A percentile compares a stretch with the other conserved stretches of the same genome.
Conservation (phyloP, 2,888 invertebrate genomes). For the Philhelius pedissequus region DNA sequence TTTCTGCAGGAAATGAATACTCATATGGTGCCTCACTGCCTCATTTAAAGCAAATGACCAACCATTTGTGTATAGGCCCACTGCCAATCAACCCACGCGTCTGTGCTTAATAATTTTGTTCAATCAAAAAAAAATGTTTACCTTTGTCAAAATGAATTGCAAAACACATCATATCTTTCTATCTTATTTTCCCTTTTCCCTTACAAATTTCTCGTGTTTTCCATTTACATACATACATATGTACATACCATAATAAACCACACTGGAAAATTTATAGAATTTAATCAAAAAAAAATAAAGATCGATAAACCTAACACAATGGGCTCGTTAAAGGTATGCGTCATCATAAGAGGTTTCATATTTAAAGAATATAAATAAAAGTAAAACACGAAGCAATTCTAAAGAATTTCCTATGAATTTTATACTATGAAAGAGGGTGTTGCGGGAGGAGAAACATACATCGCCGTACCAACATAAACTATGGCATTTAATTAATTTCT, state of each 20-base stretch:
- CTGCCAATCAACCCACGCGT: not conserved
- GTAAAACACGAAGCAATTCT: not conserved
- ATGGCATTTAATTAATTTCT: not conserved
- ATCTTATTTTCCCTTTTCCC: not conserved
- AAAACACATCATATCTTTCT: not conserved
- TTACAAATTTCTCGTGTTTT: not conserved
- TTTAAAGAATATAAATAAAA: not conserved
- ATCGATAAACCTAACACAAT: constrained; percentile 60
- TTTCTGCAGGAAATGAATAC: not conserved
- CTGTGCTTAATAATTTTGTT: not conserved
- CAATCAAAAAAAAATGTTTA: not conserved
- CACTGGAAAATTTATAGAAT: constrained; percentile 10
- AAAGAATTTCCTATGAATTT: constrained; percentile 1
- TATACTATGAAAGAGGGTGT: not conserved
- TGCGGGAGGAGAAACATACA: not conserved
- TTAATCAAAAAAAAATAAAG: constrained; percentile 36
- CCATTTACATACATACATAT: too few relatives aligned
- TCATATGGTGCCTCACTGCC: not conserved
- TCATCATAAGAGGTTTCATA: constrained; percentile 31
- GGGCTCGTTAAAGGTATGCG: constrained; percentile 55
- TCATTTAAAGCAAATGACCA: not conserved
- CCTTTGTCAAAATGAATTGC: not conserved
- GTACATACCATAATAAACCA: not conserved
- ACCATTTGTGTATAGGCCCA: not conserved
- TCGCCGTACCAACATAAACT: not conserved